These are phyloP conservation scores for Papilio elwesi DNA, from an alignment of 2,888 invertebrate genomes.

Conservation along the genomic window DNA sequence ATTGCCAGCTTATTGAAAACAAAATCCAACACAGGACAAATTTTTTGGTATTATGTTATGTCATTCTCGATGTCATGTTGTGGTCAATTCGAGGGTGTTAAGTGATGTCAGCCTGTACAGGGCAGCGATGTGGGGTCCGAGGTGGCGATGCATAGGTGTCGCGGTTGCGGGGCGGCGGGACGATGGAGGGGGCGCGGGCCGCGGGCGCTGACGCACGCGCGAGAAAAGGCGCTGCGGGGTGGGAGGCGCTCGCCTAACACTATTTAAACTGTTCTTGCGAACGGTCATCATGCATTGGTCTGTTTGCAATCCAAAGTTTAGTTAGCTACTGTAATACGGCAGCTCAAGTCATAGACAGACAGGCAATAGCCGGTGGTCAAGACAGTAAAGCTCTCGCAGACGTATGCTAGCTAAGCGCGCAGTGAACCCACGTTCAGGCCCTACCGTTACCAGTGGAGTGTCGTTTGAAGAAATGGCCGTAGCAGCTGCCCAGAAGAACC, in stretches of 20 bases:
- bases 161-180: conserved; percentile 37
- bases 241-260: conserved; percentile 82
- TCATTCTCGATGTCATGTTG: conserved; percentile 37
- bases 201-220: conserved; percentile 85
- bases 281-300: conserved; percentile 87
- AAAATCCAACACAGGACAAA: no score
- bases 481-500: conserved; percentile 96
- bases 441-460: conserved; percentile 78
- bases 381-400: conserved; percentile 81
- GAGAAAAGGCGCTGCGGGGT: conserved; percentile 82
- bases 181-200: conserved; percentile 56
- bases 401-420: conserved; percentile 82
- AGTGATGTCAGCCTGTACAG: conserved; percentile 43
- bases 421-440: conserved; percentile 82
- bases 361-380: conserved; percentile 86
- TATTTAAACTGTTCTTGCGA: conserved; percentile 87
- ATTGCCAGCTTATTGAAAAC: background rate
- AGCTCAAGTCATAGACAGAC: conserved; percentile 84
- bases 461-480: conserved; percentile 89
- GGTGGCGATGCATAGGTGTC: conserved; percentile 13
- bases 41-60: background rate
- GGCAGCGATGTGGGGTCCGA: conserved; percentile 46
- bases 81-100: conserved; percentile 46
- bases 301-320: conserved; percentile 87
- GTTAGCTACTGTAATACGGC: conserved; percentile 84